Base-by-base conservation (phyloP, 2,888 invertebrate species). In the Glyphotaelius pellucidus region DNA sequence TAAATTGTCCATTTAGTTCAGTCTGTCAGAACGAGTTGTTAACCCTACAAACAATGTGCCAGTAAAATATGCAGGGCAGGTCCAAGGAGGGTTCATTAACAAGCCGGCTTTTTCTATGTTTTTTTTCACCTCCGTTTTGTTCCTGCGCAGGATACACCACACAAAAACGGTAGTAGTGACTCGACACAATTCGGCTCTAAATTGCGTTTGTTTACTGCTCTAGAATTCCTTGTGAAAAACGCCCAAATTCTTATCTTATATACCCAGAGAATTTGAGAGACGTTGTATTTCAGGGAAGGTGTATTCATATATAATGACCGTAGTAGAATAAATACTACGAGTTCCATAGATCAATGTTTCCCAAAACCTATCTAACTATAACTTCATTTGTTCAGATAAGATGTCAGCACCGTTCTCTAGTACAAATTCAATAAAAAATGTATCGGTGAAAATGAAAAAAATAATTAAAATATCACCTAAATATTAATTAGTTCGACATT, bases 31-130 rank as follows among this genome's bases (percentile, higher is more conserved):
- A 32, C 31, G 25, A 42, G 42, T 89, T 89, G 42, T 89, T 89
- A 80, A 79, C 89, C 89, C 42, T 25, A 32, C 32, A 25, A 80
- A 42, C 79, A 80, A 80, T 89, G 38, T 38, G 89, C 42, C 80
- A 30, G 80, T 80, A 80, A 89, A 80, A 80, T 80, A 89, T 89
- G 79, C 89, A 89, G 80, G 80, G 89, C 89, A 89, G 79, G 89
- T 38, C 30, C n/a, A 38, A 67, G 42, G 38, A 38, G 79, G 31
- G 87, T 87, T 89, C 89, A 89, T 89, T 89, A 89, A 89, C 89
- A 35, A 80, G 19, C 38, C 80, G 25, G n/a, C 11, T 89, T 80
- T 80, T 80, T 38, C 38, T 38, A 38, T 79, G 25, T 80, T 79
- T 89, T 89, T 89, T 67, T 30, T 31, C 19, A 31, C 88, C 30